Evolutionary conservation across 2,888 invertebrate genomes (phyloP).

Genomic region (Rhorus exstirpatorius): DNA sequence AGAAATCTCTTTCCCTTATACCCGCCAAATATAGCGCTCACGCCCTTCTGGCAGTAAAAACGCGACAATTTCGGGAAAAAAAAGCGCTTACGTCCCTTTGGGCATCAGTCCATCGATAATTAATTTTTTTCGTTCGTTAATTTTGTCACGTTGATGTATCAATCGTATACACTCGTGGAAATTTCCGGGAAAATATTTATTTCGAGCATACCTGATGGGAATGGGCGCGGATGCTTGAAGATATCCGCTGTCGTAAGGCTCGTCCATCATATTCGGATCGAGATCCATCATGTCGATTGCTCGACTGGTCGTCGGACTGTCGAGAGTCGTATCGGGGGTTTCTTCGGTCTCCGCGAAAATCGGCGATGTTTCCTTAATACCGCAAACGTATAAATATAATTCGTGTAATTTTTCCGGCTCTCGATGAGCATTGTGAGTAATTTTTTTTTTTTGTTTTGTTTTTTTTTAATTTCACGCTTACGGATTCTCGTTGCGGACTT

Average conservation of each 20-base stretch:
- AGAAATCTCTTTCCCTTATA: no score
- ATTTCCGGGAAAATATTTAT: not conserved
- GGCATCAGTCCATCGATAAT: no score
- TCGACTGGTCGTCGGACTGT: conserved; percentile 83
- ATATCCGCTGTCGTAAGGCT: conserved; percentile 84
- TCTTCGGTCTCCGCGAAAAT: conserved; percentile 80
- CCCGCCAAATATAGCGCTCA: no score
- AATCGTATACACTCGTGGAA: no score
- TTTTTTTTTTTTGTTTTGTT: not conserved
- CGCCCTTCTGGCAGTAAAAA: no score
- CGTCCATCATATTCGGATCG: conserved; percentile 85
- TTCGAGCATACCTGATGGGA: conserved; percentile 80
- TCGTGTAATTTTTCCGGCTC: not conserved
- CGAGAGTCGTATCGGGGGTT: conserved; percentile 78
- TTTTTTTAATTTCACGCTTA: conserved; percentile 65
- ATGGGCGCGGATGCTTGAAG: conserved; percentile 84
- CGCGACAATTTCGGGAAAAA: no score
- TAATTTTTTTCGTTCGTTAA: no score
- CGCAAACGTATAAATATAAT: conserved; percentile 34
- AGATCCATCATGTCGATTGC: conserved; percentile 85
- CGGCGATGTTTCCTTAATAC: conserved; percentile 78
- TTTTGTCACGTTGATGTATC: no score
- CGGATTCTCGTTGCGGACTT: conserved; percentile 75
- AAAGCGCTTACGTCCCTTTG: no score
- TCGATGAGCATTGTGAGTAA: not conserved